phyloP scores from a whole-genome alignment of 2,797 vertebrate species.

The Gallirallus australis region DNA sequence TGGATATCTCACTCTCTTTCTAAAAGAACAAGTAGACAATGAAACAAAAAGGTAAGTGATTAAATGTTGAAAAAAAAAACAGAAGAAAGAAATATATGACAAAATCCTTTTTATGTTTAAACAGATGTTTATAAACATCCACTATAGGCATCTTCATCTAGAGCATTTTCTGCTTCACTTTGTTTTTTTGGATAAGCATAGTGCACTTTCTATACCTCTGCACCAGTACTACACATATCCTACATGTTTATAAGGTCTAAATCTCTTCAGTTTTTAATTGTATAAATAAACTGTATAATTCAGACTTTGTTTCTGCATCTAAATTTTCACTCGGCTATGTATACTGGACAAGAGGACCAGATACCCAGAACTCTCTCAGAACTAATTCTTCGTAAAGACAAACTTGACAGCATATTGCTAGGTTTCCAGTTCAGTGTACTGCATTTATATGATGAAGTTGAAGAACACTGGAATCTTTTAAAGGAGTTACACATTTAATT shows the following conservation, averaged over 20 bases:
- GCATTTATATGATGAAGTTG: not conserved
- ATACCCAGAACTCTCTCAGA: not conserved
- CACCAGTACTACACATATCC: accelerated
- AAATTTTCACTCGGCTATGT: not conserved
- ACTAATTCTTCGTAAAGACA: not conserved
- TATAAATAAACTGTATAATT: not conserved
- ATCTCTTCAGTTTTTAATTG: not conserved
- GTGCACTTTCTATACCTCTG: not conserved
- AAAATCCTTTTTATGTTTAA: not conserved
- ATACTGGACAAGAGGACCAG: not conserved
- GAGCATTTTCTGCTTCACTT: not conserved
- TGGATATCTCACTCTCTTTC: not conserved
- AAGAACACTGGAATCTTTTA: not conserved
- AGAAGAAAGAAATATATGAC: not conserved
- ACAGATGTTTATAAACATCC: not conserved
- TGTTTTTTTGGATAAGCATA: not conserved
- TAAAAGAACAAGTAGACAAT: not conserved
- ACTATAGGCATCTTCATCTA: not conserved
- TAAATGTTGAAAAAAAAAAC: not conserved
- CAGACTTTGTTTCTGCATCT: not conserved
- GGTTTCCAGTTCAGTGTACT: not conserved
- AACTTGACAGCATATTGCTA: not conserved
- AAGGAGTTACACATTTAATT: not conserved
- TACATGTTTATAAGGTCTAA: not conserved
- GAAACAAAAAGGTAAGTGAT: not conserved